A percentile compares a stretch with the other conserved stretches of the same genome.
These are phyloP conservation scores for Leucopsar rothschildi DNA, from an alignment of 2,113 vertebrate species.

Conservation along the genomic window DNA sequence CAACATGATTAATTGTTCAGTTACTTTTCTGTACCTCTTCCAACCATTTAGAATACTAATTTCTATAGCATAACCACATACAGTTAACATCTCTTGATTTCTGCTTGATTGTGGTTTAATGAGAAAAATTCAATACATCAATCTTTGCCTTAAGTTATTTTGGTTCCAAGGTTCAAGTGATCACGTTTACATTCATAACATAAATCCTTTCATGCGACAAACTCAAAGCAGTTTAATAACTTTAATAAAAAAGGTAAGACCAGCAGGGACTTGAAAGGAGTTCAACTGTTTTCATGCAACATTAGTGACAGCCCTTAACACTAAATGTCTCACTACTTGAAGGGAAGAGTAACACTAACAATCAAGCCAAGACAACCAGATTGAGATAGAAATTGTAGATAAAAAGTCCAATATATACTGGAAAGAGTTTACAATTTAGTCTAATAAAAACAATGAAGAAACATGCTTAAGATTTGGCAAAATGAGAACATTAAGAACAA, in stretches of 20 bases:
- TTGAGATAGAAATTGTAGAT: neutral
- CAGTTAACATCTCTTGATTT: slow-evolving; percentile 31
- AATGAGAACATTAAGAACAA: neutral
- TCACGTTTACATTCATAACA: neutral
- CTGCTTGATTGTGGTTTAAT: slow-evolving; percentile 2
- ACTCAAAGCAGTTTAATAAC: neutral
- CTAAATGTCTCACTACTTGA: neutral
- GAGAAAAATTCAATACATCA: slow-evolving; percentile 27
- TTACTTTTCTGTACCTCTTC: slow-evolving; percentile 12
- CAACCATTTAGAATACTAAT: slow-evolving; percentile 18
- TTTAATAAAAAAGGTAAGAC: neutral
- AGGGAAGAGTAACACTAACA: neutral
- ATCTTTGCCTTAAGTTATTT: slow-evolving; percentile 19
- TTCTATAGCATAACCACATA: slow-evolving; percentile 13
- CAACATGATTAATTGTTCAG: slow-evolving; percentile 29
- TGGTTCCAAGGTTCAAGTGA: neutral
- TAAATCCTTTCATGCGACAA: neutral
- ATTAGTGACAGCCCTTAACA: neutral
- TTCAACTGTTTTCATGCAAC: neutral
- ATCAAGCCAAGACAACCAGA: neutral
- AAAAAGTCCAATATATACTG: neutral
- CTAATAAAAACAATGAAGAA: neutral
- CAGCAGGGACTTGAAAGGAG: neutral
- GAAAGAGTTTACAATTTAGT: neutral
- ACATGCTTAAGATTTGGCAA: neutral